Percentiles rank a stretch among this genome's conserved stretches.
Conservation (phyloP, 2,113 vertebrate genomes). For the Carollia perspicillata region DNA sequence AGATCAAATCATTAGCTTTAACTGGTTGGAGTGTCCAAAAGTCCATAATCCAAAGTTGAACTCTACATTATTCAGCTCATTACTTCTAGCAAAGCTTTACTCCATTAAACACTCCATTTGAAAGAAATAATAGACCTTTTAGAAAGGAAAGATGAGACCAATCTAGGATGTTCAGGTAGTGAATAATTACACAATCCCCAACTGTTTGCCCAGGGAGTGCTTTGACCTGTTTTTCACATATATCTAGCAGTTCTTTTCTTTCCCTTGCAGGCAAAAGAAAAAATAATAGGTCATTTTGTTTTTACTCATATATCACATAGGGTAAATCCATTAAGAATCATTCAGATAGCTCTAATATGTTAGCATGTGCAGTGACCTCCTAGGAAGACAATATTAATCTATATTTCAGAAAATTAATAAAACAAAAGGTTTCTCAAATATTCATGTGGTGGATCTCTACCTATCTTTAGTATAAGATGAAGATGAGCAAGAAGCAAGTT, state of each 20-base stretch:
- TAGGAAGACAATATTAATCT: not conserved
- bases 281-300: not conserved
- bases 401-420: not conserved
- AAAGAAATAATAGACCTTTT: constrained; percentile 44
- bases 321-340: not conserved
- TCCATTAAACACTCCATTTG: constrained; percentile 48
- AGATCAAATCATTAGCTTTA: constrained; percentile 17
- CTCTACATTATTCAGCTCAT: not conserved
- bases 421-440: not conserved
- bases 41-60: not conserved
- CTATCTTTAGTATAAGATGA: not conserved
- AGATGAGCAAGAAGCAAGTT: not conserved
- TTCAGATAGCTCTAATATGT: not conserved
- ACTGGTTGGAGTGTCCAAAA: constrained; percentile 41
- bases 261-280: not conserved
- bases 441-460: not conserved
- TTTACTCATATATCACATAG: not conserved
- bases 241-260: not conserved
- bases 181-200: not conserved
- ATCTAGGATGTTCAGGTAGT: not conserved
- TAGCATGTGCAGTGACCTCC: not conserved
- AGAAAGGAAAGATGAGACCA: not conserved
- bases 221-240: not conserved
- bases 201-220: not conserved
- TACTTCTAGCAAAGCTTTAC: not conserved